Evolutionary conservation across 2,888 invertebrate species (phyloP).

Genomic region (Tipula unca): DNA sequence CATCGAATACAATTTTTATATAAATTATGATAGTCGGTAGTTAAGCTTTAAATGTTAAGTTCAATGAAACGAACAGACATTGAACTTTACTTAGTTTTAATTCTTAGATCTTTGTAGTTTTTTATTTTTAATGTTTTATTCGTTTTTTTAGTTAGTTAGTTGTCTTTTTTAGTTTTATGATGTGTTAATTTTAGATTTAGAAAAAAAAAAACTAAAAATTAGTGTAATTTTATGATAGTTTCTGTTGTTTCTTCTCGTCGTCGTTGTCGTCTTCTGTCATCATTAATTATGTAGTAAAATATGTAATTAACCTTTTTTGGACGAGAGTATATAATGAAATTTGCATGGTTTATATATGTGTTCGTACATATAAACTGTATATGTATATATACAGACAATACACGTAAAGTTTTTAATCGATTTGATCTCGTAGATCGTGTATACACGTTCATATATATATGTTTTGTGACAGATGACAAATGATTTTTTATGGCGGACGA

Average conservation of each 20-base stretch:
- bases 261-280: background rate
- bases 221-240: background rate
- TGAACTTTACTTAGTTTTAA: background rate
- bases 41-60: background rate
- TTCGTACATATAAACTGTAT: background rate
- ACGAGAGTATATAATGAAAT: background rate
- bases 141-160: background rate
- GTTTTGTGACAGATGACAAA: background rate
- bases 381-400: background rate
- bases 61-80: background rate
- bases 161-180: slow-evolving; percentile 14
- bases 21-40: background rate
- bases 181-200: background rate
- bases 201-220: background rate
- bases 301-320: slow-evolving; percentile 8
- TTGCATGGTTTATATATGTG: background rate
- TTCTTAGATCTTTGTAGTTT: background rate
- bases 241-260: background rate
- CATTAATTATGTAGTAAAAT: slow-evolving; percentile 8
- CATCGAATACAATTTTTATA: background rate
- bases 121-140: background rate
- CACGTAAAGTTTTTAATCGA: background rate
- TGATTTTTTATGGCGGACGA: background rate
- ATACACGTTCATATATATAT: background rate
- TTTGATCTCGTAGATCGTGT: background rate